Evolutionary conservation across 2,888 invertebrate species (phyloP).

Genomic region (Anthophora plumipes): DNA sequence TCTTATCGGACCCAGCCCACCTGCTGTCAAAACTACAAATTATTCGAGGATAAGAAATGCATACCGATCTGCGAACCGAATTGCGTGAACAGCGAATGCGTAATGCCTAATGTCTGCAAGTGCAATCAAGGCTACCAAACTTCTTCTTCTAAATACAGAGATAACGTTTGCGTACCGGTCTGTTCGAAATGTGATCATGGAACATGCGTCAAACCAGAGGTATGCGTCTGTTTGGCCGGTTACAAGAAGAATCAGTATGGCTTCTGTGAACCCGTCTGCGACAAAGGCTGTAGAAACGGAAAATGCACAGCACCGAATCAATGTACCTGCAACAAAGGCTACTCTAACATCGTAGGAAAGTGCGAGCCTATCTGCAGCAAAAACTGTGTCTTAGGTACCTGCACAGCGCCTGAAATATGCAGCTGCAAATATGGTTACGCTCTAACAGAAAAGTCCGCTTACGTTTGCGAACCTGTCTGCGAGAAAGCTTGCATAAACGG

Average conservation of each 20-base stretch:
- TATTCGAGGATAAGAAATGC: neutral
- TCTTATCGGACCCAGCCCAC: neutral
- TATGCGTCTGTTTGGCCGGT: conserved; percentile 79
- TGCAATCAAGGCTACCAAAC: conserved; percentile 82
- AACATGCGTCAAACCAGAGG: conserved; percentile 82
- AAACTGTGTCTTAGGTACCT: conserved; percentile 72
- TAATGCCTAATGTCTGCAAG: conserved; percentile 71
- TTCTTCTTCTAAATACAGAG: conserved; percentile 83
- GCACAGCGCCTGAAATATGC: conserved; percentile 71
- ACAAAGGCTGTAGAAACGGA: conserved; percentile 85
- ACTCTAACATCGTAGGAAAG: conserved; percentile 60
- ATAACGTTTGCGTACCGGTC: conserved; percentile 84
- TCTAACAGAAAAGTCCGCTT: conserved; percentile 58
- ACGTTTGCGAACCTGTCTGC: conserved; percentile 79
- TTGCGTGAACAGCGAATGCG: conserved; percentile 76
- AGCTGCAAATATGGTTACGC: conserved; percentile 83
- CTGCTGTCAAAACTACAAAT: conserved; percentile 30
- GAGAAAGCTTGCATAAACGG: conserved; percentile 84
- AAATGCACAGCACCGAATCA: conserved; percentile 85
- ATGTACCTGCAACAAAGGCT: conserved; percentile 86
- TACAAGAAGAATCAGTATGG: conserved; percentile 85
- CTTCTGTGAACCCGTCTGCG: conserved; percentile 87
- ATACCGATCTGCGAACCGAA: conserved; percentile 40
- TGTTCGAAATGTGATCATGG: conserved; percentile 85
- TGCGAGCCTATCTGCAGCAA: conserved; percentile 84